Base-by-base conservation (phyloP, 2,888 invertebrate genomes). In the Oligia strigilis region DNA sequence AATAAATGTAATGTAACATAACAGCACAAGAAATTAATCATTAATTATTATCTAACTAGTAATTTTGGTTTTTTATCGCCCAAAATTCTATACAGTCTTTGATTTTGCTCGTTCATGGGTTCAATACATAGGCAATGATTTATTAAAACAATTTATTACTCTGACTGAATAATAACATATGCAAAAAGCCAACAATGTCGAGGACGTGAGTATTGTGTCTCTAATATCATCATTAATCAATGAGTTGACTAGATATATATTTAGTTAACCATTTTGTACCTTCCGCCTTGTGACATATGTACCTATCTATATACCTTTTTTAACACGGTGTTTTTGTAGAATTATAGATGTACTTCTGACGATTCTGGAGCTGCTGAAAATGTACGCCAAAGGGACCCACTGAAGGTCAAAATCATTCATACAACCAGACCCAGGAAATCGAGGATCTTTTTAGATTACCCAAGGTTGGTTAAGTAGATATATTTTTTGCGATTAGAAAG, bases 81-180 rank as follows among this genome's bases (percentile, higher is more conserved):
- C 11, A 46, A 69, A 72, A 29, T 62, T 2, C 5, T n/a, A 70
- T 82, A 19, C 19, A 9, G 19, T 46, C n/a, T 43, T 29, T 14
- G 9, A 66, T 88, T 77, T 77, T 76, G 67, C 65, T 52, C 46
- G 2, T 14, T 62, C 43, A 6, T 49, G 52, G 70, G 4, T 52
- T 77, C 40, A 40, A 75, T 72, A 75, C 46, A 58, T n/a, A 40
- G 9, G 19, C 43, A 46, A 73, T 78, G 72, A 85, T 85, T 88
- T 81, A 88, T 85, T 72, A 69, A 75, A 72, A 75, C 74, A 74
- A 85, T 85, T 66, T 78, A 85, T 85, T 66, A 85, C 58, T 60
- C 58, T 46, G 88, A 88, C 85, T 75, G 77, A 88, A 88, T 88
- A 85, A 85, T 81, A 88, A 85, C 85, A 72, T 55, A 67, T 75